Base-by-base conservation (phyloP, 1,140 invertebrate species). In the Telenomus remus region DNA sequence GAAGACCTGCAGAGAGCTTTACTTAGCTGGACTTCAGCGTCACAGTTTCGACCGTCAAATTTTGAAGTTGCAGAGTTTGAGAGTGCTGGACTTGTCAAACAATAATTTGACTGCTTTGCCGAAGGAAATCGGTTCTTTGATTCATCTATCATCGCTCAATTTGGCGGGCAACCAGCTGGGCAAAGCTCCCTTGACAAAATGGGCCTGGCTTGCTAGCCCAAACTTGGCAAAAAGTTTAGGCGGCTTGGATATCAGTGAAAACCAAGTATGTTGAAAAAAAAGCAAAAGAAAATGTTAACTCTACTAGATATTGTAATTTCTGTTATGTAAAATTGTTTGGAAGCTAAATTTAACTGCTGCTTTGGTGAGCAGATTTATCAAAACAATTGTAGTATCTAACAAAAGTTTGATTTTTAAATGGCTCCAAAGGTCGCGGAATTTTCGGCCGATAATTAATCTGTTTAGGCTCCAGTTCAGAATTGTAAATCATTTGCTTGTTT, bases 101-200 rank as follows among this genome's bases (percentile, higher is more conserved):
- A 97, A 97, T 89, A 88, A 91, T 59, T 89, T 97, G 37, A 90
- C 89, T 51, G 90, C 87, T 76, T 83, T 97, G 19, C 95, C 95
- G 12, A 85, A 90, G 16, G 93, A 94, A 82, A 78, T 97, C 57
- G 94, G 93, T 61, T 87, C 89, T 39, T 81, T 95, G 53, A 80
- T 89, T 2, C 87, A 91, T 66, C 82, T 97, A 49, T 90, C 90
- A 71, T 91, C 94, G 79, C 82, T 97, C 9, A 90, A 92, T 87
- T 75, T 96, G 13, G 87, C 91, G 5, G 89, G 92, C 61, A 97
- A 97, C 87, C 81, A 85, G 51, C 85, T 97, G 16, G 91, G 92
- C 42, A 85, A 88, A 73, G 78, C 81, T 16, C 84, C 84, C 44
- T 37, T 68, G 4, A 76, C 84, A 49, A 90, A 92, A 66, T 94